phyloP scores from a whole-genome alignment of 2,797 vertebrate species.

The Botia kubotai region DNA sequence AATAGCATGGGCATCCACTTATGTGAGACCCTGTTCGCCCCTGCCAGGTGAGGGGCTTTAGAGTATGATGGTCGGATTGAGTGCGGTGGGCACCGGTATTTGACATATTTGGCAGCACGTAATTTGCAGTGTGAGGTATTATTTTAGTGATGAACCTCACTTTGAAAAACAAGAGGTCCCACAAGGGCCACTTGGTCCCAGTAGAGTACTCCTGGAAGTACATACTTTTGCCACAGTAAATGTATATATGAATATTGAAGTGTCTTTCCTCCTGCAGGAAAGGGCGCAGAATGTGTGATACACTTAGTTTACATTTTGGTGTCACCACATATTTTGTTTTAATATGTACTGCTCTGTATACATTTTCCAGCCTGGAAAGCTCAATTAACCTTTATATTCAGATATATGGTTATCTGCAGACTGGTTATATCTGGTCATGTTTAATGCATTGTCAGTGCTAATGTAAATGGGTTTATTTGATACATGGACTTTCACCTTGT shows the following conservation, averaged over 20 bases:
- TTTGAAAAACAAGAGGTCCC: constrained; percentile 33
- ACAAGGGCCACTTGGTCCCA: constrained; percentile 6
- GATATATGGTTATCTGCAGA: constrained; percentile 4
- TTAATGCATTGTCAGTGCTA: not conserved
- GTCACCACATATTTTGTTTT: constrained; percentile 2
- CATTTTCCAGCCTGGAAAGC: not conserved
- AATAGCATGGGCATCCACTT: no score
- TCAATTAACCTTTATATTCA: not conserved
- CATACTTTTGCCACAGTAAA: not conserved
- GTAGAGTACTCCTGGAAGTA: not conserved
- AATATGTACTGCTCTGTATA: not conserved
- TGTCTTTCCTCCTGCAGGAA: no score
- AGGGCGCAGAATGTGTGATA: not conserved
- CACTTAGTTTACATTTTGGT: not conserved
- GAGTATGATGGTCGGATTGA: not conserved
- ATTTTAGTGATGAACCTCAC: not conserved
- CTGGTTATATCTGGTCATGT: not conserved
- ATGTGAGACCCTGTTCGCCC: no score
- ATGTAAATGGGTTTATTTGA: constrained; percentile 9
- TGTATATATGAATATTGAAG: no score
- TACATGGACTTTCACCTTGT: not conserved
- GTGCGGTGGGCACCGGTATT: not conserved
- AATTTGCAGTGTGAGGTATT: not conserved
- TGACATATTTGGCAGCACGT: not conserved
- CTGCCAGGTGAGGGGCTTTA: no score